Percentiles rank a stretch among this genome's conserved stretches.
Evolutionary conservation across 35 echinoderm and acorn worm species (phyloP).

Genomic region (Nesometra sesokonis): DNA sequence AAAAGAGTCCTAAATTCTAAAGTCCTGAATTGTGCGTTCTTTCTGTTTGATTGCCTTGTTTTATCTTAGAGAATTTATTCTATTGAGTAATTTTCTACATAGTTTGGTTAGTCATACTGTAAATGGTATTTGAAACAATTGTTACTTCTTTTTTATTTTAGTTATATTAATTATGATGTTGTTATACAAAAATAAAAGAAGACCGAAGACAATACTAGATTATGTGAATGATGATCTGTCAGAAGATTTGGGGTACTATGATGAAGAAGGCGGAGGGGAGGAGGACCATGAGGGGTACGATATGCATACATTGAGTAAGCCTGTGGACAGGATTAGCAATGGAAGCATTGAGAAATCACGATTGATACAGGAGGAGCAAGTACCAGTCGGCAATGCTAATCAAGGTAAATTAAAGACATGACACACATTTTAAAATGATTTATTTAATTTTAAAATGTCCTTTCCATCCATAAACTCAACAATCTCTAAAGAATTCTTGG

Average conservation of each 20-base stretch:
- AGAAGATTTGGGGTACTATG: conserved; percentile 90
- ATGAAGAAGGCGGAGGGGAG: conserved; percentile 88
- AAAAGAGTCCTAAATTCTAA: no score
- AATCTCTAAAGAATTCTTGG: no score
- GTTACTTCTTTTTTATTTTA: background rate
- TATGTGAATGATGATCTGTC: conserved; percentile 61
- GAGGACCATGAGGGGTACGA: conserved; percentile 87
- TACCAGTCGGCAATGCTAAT: background rate
- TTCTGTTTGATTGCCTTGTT: no score
- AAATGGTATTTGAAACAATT: no score
- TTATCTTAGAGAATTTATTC: no score
- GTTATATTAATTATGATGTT: background rate
- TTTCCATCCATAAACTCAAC: no score
- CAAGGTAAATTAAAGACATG: background rate
- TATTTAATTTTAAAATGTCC: no score
- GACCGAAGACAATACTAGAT: background rate
- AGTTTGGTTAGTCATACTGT: no score
- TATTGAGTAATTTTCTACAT: no score
- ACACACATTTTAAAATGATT: no score
- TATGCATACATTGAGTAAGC: conserved; percentile 70
- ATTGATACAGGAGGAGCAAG: background rate
- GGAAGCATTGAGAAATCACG: background rate
- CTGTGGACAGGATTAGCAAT: background rate
- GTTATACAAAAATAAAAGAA: background rate
- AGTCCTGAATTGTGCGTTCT: no score